Evolutionary conservation across 2,797 vertebrate species (phyloP).

Genomic region (Hippocampus kuda): DNA sequence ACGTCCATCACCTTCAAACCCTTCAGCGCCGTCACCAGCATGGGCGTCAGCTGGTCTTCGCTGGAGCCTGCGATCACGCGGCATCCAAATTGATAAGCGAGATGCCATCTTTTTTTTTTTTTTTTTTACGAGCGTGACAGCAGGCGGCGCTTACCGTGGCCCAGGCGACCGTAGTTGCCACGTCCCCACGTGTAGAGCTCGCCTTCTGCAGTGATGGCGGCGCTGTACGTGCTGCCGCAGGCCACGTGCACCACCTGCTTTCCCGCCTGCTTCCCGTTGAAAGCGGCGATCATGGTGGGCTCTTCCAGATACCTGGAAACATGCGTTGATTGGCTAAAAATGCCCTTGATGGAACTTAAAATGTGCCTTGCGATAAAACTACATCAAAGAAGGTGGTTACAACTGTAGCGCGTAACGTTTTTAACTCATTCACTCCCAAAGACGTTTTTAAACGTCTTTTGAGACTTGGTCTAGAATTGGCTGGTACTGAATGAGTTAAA

Average conservation of each 20-base stretch:
- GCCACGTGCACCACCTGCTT: constrained; percentile 89
- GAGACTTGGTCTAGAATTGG: no score
- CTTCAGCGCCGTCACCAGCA: constrained; percentile 88
- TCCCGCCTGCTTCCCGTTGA: constrained; percentile 87
- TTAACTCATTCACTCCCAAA: no score
- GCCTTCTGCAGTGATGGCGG: constrained; percentile 89
- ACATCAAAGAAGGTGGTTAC: background rate
- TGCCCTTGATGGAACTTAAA: no score
- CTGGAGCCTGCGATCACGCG: constrained; percentile 75
- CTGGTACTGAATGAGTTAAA: background rate
- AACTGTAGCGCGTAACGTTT: background rate
- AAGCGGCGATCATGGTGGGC: constrained; percentile 79
- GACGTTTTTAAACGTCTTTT: no score
- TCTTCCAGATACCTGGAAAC: constrained; percentile 84
- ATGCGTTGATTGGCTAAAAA: background rate
- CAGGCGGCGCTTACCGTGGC: constrained; percentile 74
- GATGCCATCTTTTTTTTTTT: background rate
- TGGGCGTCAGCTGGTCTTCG: constrained; percentile 91
- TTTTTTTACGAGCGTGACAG: background rate
- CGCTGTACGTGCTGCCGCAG: constrained; percentile 94
- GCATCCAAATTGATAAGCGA: background rate
- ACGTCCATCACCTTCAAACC: constrained; percentile 92
- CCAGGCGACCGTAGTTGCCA: constrained; percentile 93
- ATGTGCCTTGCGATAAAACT: no score
- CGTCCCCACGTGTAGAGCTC: constrained; percentile 95